Evolutionary conservation across 2,113 vertebrate genomes (phyloP).

Genomic region (Myanophis thanlyinensis): DNA sequence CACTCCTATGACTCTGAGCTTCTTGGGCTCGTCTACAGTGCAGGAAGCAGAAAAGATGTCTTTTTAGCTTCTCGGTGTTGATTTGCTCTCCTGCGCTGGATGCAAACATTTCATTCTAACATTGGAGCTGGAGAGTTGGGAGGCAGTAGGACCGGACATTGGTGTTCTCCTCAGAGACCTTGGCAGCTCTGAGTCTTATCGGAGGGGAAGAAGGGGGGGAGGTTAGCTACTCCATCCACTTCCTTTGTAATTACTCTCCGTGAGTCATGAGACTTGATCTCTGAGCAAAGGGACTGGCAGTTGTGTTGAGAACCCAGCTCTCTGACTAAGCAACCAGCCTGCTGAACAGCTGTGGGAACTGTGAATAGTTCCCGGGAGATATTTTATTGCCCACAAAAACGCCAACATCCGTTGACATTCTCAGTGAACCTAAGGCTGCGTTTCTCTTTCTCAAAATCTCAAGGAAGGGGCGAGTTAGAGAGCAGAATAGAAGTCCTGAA

Average conservation of each 20-base stretch:
- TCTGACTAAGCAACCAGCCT: neutral
- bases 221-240: neutral
- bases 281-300: neutral
- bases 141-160: conserved; percentile 3
- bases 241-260: neutral
- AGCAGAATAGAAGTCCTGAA: neutral
- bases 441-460: neutral
- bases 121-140: neutral
- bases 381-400: neutral
- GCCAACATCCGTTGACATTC: neutral
- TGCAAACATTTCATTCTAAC: conserved; percentile 45
- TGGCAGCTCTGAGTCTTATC: neutral
- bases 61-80: conserved; percentile 55
- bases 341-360: neutral
- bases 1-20: conserved; percentile 66
- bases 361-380: neutral
- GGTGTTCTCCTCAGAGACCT: neutral
- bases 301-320: neutral
- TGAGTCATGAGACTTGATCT: conserved; percentile 8
- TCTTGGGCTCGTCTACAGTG: conserved; percentile 66
- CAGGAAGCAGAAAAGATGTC: conserved; percentile 53
- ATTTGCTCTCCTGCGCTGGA: conserved; percentile 36
- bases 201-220: neutral
- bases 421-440: neutral
- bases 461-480: neutral